Conservation (phyloP, 2,888 invertebrate species). For the Portevinia maculata region DNA sequence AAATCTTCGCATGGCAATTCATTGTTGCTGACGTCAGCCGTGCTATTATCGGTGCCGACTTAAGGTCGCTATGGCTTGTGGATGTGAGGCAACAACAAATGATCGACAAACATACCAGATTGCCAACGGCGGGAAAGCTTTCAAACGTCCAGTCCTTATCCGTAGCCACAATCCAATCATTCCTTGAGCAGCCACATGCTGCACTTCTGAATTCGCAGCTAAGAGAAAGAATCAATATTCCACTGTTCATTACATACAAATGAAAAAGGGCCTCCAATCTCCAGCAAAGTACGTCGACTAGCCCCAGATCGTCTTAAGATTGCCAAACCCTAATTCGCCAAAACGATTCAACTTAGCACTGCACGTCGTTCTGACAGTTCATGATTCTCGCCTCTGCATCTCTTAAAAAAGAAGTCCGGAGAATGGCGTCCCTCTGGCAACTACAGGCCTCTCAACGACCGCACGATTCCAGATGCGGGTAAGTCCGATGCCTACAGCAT, state of each 20-base stretch:
- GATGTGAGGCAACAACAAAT: slow-evolving; percentile 29
- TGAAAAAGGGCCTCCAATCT: slow-evolving; percentile 24
- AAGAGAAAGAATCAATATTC: slow-evolving; percentile 15
- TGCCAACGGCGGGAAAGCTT: background rate
- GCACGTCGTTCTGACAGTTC: no score
- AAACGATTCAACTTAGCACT: slow-evolving; percentile 36
- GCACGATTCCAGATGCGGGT: slow-evolving; percentile 78
- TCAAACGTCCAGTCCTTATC: slow-evolving; percentile 23
- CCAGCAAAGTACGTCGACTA: slow-evolving; percentile 22
- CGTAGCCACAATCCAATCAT: slow-evolving; percentile 16
- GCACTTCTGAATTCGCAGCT: slow-evolving; percentile 12
- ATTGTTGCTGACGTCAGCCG: slow-evolving; percentile 35
- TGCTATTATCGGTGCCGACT: slow-evolving; percentile 29
- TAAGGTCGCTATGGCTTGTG: slow-evolving; percentile 18
- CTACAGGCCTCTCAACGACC: slow-evolving; percentile 49
- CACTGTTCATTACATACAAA: slow-evolving; percentile 28
- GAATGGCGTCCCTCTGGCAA: slow-evolving; percentile 56
- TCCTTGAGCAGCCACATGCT: slow-evolving; percentile 11
- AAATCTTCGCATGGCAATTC: slow-evolving; percentile 26
- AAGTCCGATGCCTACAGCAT: slow-evolving; percentile 76
- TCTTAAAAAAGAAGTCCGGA: slow-evolving; percentile 4
- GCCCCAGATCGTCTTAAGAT: slow-evolving; percentile 37
- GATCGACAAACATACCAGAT: slow-evolving; percentile 11
- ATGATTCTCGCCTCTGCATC: slow-evolving; percentile 20
- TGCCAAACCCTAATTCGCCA: slow-evolving; percentile 37